phyloP scores from a whole-genome alignment of 37 sponge, comb jelly and placozoan species.

The Aplysina aerophoba region DNA sequence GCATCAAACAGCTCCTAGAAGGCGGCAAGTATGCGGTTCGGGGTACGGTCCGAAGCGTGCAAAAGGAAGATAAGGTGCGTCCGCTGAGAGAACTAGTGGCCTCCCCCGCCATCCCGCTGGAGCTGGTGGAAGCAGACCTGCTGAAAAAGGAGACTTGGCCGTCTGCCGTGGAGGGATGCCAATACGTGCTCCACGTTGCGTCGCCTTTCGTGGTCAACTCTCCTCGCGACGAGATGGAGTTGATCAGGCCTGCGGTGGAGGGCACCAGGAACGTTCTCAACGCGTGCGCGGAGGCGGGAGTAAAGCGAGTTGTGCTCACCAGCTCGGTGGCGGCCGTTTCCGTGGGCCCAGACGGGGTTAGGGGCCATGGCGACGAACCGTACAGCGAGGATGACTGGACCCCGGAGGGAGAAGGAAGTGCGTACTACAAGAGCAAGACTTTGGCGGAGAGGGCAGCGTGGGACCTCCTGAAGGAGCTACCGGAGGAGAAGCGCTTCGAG shows the following conservation, averaged over 20 bases:
- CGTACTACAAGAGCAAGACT: constrained; percentile 85
- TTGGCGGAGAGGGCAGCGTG: constrained; percentile 88
- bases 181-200: constrained; percentile 89
- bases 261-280: constrained; percentile 80
- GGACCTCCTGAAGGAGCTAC: constrained; percentile 66
- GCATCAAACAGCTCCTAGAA: constrained; percentile 70
- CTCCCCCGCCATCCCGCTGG: constrained; percentile 71
- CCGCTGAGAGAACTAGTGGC: constrained; percentile 66
- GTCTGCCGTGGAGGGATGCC: constrained; percentile 80
- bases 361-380: constrained; percentile 26
- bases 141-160: constrained; percentile 67
- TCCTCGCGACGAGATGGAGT: constrained; percentile 15
- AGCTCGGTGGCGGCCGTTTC: constrained; percentile 87
- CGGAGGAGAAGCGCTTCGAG: constrained; percentile 79
- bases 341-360: constrained; percentile 50
- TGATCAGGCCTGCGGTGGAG: constrained; percentile 79
- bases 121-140: constrained; percentile 85
- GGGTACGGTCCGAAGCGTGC: constrained; percentile 80
- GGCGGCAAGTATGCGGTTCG: constrained; percentile 68
- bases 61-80: constrained; percentile 71
- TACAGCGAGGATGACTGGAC: constrained; percentile 91
- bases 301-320: constrained; percentile 88
- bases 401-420: constrained; percentile 14
- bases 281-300: constrained; percentile 80
- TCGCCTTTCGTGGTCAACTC: constrained; percentile 67